Base-by-base conservation (phyloP, 2,888 invertebrate species). In the Drosophila prolongata region DNA sequence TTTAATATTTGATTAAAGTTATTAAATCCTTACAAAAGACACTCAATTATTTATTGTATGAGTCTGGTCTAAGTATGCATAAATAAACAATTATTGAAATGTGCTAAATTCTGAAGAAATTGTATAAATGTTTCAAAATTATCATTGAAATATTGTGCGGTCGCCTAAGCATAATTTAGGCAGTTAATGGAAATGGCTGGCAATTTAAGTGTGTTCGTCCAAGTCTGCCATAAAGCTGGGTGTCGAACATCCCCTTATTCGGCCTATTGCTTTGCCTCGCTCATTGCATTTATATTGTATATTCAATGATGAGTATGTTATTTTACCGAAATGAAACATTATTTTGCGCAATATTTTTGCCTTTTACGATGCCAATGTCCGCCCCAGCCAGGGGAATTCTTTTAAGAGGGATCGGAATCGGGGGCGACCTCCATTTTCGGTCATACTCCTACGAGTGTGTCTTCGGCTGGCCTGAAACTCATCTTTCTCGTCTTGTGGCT, bases 251-350 rank as follows among this genome's bases (percentile, higher is more conserved):
- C 19, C 19, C 30, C 16, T 14, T 19, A 30, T 24, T 46, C 24
- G 46, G 2, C 19, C 30, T n/a, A n/a, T 19, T 8, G 19, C 60
- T 50, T 16, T n/a, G 8, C 14, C 24, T n/a, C 30, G 42, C 64
- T 50, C 53, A 43, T 46, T 64, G 71, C 79, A 77, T 71, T 83
- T 79, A 57, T 69, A 78, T 76, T 69, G 61, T 74, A 76, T 78
- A 72, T 75, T 56, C 77, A 82, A 79, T 87, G 77, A 84, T 79
- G 87, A 75, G 86, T 62, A 71, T 80, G 75, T 78, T 85, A 76
- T 87, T 76, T 87, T 85, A 78, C 75, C 87, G 68, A 77, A 87
- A 85, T 85, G 76, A 79, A 85, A 76, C 78, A 80, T 85, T 83
- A 83, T 72, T 67, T 69, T 70, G 65, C 67, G 71, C 75, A 76